Evolutionary conservation across 2,797 vertebrate genomes (phyloP).

Genomic region (Iguana delicatissima): DNA sequence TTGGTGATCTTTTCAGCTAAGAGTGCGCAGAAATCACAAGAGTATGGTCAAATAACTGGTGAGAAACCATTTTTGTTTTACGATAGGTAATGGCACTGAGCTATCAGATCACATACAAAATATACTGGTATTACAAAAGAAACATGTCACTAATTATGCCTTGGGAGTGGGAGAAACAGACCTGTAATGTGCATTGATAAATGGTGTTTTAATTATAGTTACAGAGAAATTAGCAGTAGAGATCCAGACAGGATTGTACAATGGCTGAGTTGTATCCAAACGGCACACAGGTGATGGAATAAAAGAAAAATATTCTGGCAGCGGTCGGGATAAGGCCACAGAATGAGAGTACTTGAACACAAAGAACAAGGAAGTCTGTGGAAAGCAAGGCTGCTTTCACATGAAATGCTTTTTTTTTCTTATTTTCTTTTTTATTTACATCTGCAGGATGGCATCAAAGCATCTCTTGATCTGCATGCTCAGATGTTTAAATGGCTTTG

Average conservation of each 20-base stretch:
- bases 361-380: slow-evolving; percentile 2
- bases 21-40: slow-evolving; percentile 28
- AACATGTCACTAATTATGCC: not conserved
- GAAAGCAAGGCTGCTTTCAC: not conserved
- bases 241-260: not conserved
- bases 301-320: not conserved
- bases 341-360: not conserved
- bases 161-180: slow-evolving; percentile 1
- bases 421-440: not conserved
- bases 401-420: not conserved
- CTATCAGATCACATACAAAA: not conserved
- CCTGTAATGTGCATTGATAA: not conserved
- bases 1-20: slow-evolving; percentile 50
- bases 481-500: not conserved
- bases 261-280: not conserved
- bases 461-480: slow-evolving; percentile 8
- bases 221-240: slow-evolving; percentile 3
- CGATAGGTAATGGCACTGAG: not conserved
- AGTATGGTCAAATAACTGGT: slow-evolving; percentile 39
- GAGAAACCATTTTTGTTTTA: slow-evolving; percentile 17
- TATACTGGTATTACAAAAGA: accelerated
- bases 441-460: slow-evolving; percentile 6
- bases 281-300: not conserved
- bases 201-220: slow-evolving; percentile 54
- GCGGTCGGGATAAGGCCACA: not conserved